phyloP scores from a whole-genome alignment of 2,797 vertebrate genomes.

The Pteronotus mesoamericanus region DNA sequence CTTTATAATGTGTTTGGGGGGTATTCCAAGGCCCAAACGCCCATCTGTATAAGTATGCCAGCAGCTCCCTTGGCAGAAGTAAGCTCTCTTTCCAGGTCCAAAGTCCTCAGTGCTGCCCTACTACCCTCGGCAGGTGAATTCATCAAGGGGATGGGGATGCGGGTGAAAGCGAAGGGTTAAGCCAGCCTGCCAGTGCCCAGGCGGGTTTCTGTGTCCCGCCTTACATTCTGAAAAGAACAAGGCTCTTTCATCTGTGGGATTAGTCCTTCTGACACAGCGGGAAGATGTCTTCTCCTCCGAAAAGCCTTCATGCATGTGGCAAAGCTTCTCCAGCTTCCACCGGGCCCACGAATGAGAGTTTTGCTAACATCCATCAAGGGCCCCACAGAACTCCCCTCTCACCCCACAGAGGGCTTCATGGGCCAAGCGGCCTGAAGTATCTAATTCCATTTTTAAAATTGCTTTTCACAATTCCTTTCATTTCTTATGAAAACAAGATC shows the following conservation, averaged over 20 bases:
- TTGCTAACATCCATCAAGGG: slow-evolving; percentile 67
- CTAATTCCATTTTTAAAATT: slow-evolving; percentile 70
- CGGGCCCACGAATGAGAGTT: slow-evolving; percentile 75
- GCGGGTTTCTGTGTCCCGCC: slow-evolving; percentile 40
- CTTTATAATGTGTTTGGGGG: neutral
- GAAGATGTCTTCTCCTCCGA: slow-evolving; percentile 69
- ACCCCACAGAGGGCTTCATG: slow-evolving; percentile 55
- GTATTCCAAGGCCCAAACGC: neutral
- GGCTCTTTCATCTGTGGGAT: slow-evolving; percentile 66
- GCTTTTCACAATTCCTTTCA: slow-evolving; percentile 70
- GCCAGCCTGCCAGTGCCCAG: slow-evolving; percentile 55
- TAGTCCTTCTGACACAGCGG: slow-evolving; percentile 74
- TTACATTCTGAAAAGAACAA: slow-evolving; percentile 70
- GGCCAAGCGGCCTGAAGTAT: slow-evolving; percentile 41
- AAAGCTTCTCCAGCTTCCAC: slow-evolving; percentile 69
- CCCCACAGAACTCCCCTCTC: slow-evolving; percentile 53
- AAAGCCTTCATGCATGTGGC: slow-evolving; percentile 62
- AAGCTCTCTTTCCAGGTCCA: neutral
- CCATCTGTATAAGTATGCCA: neutral
- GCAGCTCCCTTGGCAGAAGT: neutral
- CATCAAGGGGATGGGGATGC: rapidly evolving
- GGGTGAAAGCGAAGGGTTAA: slow-evolving; percentile 37
- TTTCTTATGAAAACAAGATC: slow-evolving; percentile 71
- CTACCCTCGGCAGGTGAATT: neutral
- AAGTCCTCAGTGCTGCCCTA: neutral